Evolutionary conservation across 2,797 vertebrate species (phyloP).

Genomic region (Tympanoctomys barrerae): DNA sequence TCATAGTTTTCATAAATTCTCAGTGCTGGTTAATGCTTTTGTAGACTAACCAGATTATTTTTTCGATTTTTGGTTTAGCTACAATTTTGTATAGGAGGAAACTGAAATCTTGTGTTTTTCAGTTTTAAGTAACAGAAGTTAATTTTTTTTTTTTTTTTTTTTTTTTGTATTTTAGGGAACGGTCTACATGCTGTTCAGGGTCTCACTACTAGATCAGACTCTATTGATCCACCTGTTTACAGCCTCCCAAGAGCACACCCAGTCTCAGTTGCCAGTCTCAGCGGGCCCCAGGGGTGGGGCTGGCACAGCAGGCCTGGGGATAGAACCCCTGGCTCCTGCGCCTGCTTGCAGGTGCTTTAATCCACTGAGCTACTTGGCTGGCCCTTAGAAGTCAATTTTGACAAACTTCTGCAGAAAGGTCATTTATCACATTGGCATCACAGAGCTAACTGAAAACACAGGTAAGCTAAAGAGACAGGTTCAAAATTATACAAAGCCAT

Average conservation of each 20-base stretch:
- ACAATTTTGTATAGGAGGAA: neutral
- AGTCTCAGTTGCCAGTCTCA: too few relatives aligned
- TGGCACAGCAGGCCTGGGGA: too few relatives aligned
- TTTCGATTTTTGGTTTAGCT: neutral
- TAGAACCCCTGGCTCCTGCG: too few relatives aligned
- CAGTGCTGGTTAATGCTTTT: neutral
- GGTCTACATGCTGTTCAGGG: too few relatives aligned
- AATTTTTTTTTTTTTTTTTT: neutral
- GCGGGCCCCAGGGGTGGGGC: too few relatives aligned
- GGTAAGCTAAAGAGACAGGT: neutral
- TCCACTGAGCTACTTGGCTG: too few relatives aligned
- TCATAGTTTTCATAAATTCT: neutral
- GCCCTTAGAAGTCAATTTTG: slow-evolving; percentile 3
- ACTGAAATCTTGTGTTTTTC: neutral
- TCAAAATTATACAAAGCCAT: neutral
- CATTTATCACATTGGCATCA: neutral
- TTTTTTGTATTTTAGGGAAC: too few relatives aligned
- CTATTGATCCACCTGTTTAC: too few relatives aligned
- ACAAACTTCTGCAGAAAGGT: slow-evolving; percentile 3
- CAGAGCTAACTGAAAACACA: neutral
- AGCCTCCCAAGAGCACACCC: too few relatives aligned
- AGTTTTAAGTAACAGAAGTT: slow-evolving; percentile 36
- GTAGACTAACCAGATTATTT: neutral
- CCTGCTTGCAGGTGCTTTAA: too few relatives aligned
- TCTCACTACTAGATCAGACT: too few relatives aligned